phyloP scores from a whole-genome alignment of 30 jellyfish, hydroid and myxozoan species.

The Euphysa ruthae region DNA sequence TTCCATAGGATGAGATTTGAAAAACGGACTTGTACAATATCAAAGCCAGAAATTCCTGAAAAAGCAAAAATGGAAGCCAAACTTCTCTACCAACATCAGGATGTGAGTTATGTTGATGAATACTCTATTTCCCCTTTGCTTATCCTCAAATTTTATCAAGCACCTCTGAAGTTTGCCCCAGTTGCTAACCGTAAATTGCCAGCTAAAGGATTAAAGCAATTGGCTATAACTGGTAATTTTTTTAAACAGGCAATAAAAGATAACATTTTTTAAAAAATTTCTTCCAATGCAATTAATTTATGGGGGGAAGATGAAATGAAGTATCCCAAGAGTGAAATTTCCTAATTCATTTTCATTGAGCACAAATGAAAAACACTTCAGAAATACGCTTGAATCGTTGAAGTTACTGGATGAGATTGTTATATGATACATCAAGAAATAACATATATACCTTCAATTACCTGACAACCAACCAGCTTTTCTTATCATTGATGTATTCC shows the following conservation, averaged over 20 bases:
- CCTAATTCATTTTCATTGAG: not conserved
- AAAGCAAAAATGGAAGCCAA: not conserved
- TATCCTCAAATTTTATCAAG: not conserved
- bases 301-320: not conserved
- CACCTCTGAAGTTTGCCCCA: conserved; percentile 17
- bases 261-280: no score
- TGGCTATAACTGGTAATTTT: no score
- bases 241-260: no score
- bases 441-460: not conserved
- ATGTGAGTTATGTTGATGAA: not conserved
- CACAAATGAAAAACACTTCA: not conserved
- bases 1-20: not conserved
- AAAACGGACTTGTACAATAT: not conserved
- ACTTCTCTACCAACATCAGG: not conserved
- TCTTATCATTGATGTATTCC: not conserved
- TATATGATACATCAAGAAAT: not conserved
- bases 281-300: not conserved
- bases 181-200: not conserved
- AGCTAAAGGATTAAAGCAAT: not conserved
- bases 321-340: not conserved
- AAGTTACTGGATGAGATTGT: conserved; percentile 1
- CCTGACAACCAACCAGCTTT: not conserved
- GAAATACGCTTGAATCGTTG: not conserved
- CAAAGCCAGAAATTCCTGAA: not conserved
- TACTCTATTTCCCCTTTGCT: conserved; percentile 5